These are phyloP conservation scores for Empidonax alnorum DNA, from an alignment of 2,113 vertebrate species.

Conservation along the genomic window DNA sequence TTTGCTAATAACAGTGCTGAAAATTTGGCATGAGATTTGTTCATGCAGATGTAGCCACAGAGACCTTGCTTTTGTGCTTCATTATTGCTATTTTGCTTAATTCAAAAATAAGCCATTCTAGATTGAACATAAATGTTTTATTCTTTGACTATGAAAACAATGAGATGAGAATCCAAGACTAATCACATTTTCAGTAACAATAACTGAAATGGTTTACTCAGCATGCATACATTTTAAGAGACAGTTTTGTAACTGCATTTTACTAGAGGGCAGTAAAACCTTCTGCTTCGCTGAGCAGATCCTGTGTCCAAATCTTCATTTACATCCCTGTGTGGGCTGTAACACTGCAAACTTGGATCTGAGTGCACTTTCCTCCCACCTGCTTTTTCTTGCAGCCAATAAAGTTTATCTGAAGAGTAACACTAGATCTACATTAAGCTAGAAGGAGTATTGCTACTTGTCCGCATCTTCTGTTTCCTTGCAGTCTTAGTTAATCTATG, in stretches of 20 bases:
- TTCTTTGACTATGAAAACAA: slow-evolving; percentile 24
- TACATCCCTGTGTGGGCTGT: slow-evolving; percentile 47
- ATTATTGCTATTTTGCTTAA: slow-evolving; percentile 12
- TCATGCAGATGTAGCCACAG: not conserved
- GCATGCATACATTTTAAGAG: slow-evolving; percentile 40
- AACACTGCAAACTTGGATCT: slow-evolving; percentile 44
- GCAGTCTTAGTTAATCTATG: not conserved
- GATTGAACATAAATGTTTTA: not conserved
- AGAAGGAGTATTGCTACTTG: not conserved
- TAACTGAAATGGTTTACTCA: slow-evolving; percentile 40
- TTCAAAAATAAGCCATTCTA: slow-evolving; percentile 33
- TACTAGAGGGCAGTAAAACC: slow-evolving; percentile 75
- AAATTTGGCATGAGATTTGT: not conserved
- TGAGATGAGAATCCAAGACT: slow-evolving; percentile 30
- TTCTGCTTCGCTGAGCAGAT: slow-evolving; percentile 36
- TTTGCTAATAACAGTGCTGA: not conserved
- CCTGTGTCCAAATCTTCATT: slow-evolving; percentile 53
- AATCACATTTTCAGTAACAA: slow-evolving; percentile 38
- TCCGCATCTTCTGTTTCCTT: not conserved
- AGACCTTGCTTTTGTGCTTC: slow-evolving; percentile 23
- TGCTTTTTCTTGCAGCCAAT: slow-evolving; percentile 50
- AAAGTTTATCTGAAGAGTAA: slow-evolving; percentile 45
- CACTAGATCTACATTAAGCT: not conserved
- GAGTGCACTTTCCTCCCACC: slow-evolving; percentile 32
- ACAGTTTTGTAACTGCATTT: slow-evolving; percentile 33